phyloP scores from a whole-genome alignment of 2,113 vertebrate species.

The Lagopus muta region DNA sequence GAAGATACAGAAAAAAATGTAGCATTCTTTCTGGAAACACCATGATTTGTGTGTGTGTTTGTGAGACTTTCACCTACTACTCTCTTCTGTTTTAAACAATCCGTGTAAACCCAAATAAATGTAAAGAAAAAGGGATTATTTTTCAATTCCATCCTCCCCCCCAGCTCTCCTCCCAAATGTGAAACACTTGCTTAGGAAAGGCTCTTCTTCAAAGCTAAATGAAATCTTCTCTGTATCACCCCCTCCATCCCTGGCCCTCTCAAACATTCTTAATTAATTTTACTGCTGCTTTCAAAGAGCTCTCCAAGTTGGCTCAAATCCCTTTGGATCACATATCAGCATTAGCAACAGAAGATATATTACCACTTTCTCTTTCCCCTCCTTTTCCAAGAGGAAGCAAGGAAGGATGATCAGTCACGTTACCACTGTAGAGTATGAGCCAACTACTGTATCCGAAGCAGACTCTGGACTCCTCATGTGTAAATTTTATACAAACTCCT shows the following conservation, averaged over 20 bases:
- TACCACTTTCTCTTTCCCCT: neutral
- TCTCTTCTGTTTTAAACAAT: neutral
- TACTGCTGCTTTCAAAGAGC: constrained; percentile 56
- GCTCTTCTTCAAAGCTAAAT: constrained; percentile 50
- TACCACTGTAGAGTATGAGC: constrained; percentile 15
- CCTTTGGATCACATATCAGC: constrained; percentile 26
- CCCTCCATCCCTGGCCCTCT: neutral
- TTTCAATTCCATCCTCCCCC: neutral
- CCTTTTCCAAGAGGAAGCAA: constrained; percentile 38
- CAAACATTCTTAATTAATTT: constrained; percentile 64
- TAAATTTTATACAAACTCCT: neutral
- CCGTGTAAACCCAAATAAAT: neutral
- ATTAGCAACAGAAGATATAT: constrained; percentile 39
- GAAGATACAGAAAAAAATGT: neutral
- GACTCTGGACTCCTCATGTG: neutral
- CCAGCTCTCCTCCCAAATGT: neutral
- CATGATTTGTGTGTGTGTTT: neutral
- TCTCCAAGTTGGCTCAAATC: constrained; percentile 60
- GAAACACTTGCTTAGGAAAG: constrained; percentile 40
- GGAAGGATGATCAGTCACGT: constrained; percentile 23
- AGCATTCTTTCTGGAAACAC: neutral
- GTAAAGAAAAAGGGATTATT: constrained; percentile 12
- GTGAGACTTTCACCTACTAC: neutral
- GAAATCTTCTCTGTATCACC: constrained; percentile 29
- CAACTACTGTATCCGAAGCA: constrained; percentile 11